Evolutionary conservation across 2,888 invertebrate species (phyloP), one percentile per base, ranked within the genome.

Genomic region (Dexiosoma caninum): DNA sequence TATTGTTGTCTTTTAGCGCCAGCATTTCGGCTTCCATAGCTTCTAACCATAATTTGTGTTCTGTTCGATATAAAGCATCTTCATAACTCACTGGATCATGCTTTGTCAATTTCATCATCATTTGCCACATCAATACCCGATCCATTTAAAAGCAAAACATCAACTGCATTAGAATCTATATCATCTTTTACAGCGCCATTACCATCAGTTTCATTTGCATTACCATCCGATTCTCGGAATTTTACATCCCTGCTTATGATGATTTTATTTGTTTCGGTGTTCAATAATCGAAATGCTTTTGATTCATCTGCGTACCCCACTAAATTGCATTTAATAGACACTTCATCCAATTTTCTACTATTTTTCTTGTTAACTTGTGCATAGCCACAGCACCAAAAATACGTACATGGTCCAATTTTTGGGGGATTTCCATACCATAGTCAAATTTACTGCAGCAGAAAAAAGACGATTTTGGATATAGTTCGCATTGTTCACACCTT

Each of bases 1-100:
- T 27, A 27, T 27, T 9, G 21, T 70, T 60, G 2, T 49, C 51
- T 40, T 60, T 35, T 8, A 71, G 49, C 4, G 60, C 46, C 10
- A 59, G 35, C 2, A 67, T 27, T 44, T 78, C 59, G 2, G 46
- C 49, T 32, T 59, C 40, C 70, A 70, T 76, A 32, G 69, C 69
- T 23, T 53, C 37, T n/a, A 51, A 32, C 78, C 78, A 71, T 3
- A 32, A 12, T 9, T 74, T 35, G 1, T 30, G 6, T 2, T 79
- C 40, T 5, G 62, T 27, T 49, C 69, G 32, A 5, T 9, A 74
- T 40, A 74, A 16, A 40, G 64, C 69, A 12, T 74, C 74, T 14
- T 74, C 42, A 27, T 53, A 74, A 40, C 10, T 51, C 9, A 44
- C 21, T 14, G 64, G 62, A 37, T 67, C 44, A 19, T 59, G 16